phyloP scores from a whole-genome alignment of 2,888 invertebrate species.

The Sabatieria punctata region DNA sequence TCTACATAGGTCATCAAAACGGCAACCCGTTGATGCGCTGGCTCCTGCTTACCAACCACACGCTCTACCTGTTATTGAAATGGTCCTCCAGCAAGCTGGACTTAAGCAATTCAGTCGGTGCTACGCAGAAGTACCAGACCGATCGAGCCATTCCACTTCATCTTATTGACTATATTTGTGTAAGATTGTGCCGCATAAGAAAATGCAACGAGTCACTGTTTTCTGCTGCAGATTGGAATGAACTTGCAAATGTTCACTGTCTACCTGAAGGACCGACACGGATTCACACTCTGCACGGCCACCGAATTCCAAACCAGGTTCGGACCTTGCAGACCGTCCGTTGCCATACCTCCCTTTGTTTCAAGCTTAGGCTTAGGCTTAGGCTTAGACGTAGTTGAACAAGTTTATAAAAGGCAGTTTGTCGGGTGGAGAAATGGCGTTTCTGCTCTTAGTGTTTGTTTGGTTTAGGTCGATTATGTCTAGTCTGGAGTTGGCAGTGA shows the following conservation, averaged over 20 bases:
- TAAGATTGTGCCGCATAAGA: background rate
- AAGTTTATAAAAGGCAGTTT: no score
- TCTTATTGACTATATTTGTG: background rate
- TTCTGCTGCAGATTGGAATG: background rate
- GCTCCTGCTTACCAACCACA: conserved; percentile 3
- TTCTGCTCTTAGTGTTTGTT: no score
- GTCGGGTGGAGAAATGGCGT: no score
- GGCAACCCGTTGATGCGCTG: background rate
- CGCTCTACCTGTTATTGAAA: background rate
- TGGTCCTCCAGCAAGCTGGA: background rate
- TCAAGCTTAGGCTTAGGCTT: no score
- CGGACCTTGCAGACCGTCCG: no score
- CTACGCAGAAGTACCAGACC: background rate
- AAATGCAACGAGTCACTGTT: background rate
- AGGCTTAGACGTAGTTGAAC: no score
- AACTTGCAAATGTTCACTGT: background rate
- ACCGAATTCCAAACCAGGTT: background rate
- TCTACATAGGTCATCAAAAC: background rate
- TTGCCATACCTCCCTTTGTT: no score
- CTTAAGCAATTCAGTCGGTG: background rate
- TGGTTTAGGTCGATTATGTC: background rate
- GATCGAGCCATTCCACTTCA: background rate
- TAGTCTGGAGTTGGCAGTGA: background rate
- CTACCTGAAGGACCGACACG: background rate
- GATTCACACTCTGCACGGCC: background rate